phyloP scores from a whole-genome alignment of 2,113 vertebrate species.

The Danio rerio region DNA sequence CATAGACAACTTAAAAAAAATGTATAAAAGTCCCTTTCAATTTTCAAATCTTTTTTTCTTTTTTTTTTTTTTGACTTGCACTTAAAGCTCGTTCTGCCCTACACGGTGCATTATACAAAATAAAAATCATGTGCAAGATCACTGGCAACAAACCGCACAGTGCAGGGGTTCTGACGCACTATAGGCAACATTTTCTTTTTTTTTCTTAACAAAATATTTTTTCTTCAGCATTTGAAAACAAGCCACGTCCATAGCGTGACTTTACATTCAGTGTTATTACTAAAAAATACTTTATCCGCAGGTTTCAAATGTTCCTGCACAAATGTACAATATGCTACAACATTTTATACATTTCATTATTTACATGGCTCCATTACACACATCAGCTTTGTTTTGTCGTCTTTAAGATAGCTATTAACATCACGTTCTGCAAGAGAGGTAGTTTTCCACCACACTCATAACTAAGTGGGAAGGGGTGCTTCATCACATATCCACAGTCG shows the following conservation, averaged over 20 bases:
- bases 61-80: conserved; percentile 57
- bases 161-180: conserved; percentile 77
- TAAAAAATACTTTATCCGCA: conserved; percentile 94
- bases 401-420: conserved; percentile 71
- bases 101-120: conserved; percentile 77
- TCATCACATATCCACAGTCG: conserved; percentile 62
- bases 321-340: conserved; percentile 98
- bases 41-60: conserved; percentile 57
- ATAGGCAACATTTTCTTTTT: conserved; percentile 62
- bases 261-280: conserved; percentile 96
- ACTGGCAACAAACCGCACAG: conserved; percentile 77
- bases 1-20: conserved; percentile 36
- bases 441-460: conserved; percentile 61
- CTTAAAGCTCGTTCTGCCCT: conserved; percentile 74
- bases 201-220: conserved; percentile 80
- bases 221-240: conserved; percentile 81
- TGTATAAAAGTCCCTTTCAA: conserved; percentile 63
- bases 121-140: conserved; percentile 79
- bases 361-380: conserved; percentile 89
- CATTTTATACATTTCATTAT: conserved; percentile 90
- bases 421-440: conserved; percentile 68
- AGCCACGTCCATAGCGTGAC: conserved; percentile 81
- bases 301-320: conserved; percentile 81
- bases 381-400: conserved; percentile 71
- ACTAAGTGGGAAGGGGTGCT: conserved; percentile 66